These are phyloP conservation scores for Himantopus leucocephalus DNA, from an alignment of 2,113 vertebrate species.

Conservation along the genomic window DNA sequence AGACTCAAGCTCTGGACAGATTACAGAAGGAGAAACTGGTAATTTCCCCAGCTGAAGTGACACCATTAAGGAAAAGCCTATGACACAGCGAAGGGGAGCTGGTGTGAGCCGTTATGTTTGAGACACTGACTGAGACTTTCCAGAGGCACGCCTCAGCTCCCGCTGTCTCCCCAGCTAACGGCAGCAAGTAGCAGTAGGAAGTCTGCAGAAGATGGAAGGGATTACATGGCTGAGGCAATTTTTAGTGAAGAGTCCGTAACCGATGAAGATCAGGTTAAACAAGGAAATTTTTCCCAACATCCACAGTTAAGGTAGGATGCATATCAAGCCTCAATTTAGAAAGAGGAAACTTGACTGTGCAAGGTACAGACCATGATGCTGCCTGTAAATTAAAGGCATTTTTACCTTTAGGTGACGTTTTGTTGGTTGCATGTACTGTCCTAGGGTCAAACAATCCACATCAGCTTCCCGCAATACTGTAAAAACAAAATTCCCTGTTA, in stretches of 20 bases:
- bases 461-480: slow-evolving; percentile 85
- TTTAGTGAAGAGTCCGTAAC: neutral
- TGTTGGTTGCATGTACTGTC: slow-evolving; percentile 99
- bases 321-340: neutral
- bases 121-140: neutral
- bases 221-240: neutral
- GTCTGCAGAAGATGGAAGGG: neutral
- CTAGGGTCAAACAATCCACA: slow-evolving; percentile 94
- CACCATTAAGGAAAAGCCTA: neutral
- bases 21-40: neutral
- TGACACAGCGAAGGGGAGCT: neutral
- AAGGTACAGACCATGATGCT: neutral
- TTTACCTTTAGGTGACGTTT: slow-evolving; percentile 93
- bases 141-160: neutral
- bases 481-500: neutral
- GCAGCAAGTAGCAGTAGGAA: neutral
- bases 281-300: neutral
- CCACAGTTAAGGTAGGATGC: neutral
- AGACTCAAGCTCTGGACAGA: neutral
- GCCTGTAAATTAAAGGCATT: neutral
- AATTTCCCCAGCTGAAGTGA: neutral
- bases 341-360: neutral
- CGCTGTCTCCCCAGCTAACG: neutral
- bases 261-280: neutral
- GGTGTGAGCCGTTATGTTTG: neutral